Percentiles rank a stretch among this genome's conserved stretches.
phyloP scores from a whole-genome alignment of 2,888 invertebrate species.

The Idaea biselata region DNA sequence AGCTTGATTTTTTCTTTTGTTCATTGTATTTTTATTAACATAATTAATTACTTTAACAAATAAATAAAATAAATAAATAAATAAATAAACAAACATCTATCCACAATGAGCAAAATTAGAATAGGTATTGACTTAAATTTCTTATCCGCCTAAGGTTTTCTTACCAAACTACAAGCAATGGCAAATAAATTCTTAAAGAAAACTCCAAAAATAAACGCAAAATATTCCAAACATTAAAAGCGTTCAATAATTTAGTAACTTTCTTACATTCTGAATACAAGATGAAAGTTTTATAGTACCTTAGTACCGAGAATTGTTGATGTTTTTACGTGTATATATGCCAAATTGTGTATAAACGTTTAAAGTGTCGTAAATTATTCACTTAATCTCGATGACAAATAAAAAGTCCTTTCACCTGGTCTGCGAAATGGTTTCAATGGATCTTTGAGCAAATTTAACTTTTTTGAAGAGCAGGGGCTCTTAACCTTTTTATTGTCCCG shows the following conservation, averaged over 20 bases:
- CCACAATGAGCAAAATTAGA: no score
- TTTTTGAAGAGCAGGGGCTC: neutral
- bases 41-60: no score
- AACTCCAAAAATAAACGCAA: neutral
- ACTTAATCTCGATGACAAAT: slow-evolving; percentile 61
- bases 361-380: slow-evolving; percentile 63
- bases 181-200: neutral
- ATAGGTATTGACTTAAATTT: no score
- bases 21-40: no score
- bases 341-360: slow-evolving; percentile 68
- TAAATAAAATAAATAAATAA: no score
- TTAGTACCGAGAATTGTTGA: slow-evolving; percentile 39
- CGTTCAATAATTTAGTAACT: slow-evolving; percentile 11
- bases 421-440: slow-evolving; percentile 37
- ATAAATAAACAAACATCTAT: no score
- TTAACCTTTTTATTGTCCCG: no score
- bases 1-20: neutral
- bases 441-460: slow-evolving; percentile 2
- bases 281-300: slow-evolving; percentile 49
- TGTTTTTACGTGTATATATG: slow-evolving; percentile 57
- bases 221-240: slow-evolving; percentile 4
- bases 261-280: slow-evolving; percentile 20
- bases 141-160: neutral
- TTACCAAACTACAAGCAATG: neutral
- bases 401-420: slow-evolving; percentile 64